phyloP scores from a whole-genome alignment of 2,888 invertebrate species.

The Spilarctia lutea region DNA sequence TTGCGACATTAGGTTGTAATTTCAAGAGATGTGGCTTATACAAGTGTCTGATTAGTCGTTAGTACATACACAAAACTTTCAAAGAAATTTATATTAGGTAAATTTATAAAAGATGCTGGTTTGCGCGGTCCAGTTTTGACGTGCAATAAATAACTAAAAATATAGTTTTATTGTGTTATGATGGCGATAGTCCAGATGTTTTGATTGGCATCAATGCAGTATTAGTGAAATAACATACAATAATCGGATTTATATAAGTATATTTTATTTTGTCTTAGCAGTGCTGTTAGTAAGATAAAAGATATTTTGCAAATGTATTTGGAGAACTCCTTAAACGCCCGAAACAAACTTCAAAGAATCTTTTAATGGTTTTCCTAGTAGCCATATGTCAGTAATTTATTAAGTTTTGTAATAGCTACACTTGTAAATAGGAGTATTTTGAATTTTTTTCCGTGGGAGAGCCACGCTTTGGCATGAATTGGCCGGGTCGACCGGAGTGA shows the following conservation, averaged over 20 bases:
- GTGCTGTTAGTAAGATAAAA: no score
- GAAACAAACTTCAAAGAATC: not conserved
- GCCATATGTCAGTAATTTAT: no score
- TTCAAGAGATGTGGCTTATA: not conserved
- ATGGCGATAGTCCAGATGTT: not conserved
- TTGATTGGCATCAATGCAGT: not conserved
- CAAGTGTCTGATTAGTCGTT: not conserved
- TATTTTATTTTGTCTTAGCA: not conserved
- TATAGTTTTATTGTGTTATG: not conserved
- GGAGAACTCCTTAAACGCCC: not conserved
- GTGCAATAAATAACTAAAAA: not conserved
- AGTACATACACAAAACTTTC: not conserved
- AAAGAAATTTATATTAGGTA: not conserved
- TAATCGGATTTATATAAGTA: not conserved
- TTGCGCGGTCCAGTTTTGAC: not conserved
- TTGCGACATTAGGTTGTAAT: conserved; percentile 3
- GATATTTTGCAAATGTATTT: not conserved
- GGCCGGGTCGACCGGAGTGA: no score
- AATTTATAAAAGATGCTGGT: not conserved
- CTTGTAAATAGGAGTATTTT: no score
- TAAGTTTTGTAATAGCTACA: no score
- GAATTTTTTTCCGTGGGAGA: no score
- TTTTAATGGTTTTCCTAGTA: not conserved
- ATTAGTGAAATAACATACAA: not conserved
- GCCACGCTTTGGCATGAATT: no score